Evolutionary conservation across 2,888 invertebrate species (phyloP).

Genomic region (Xylota segnis): DNA sequence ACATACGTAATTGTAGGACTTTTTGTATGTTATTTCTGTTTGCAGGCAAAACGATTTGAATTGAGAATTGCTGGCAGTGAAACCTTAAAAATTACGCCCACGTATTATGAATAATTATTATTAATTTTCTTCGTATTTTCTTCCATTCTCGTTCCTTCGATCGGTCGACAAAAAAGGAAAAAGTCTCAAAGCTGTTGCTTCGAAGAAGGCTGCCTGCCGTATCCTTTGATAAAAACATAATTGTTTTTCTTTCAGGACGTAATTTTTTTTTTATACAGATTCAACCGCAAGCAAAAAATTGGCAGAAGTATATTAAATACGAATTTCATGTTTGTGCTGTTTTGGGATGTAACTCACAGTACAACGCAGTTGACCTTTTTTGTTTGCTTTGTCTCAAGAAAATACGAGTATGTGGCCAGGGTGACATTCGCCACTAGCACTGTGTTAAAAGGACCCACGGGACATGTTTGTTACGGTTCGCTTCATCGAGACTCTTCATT

Average conservation of each 20-base stretch:
- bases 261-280: too few relatives aligned
- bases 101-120: neutral
- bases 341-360: too few relatives aligned
- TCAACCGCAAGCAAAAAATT: too few relatives aligned
- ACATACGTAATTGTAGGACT: conserved; percentile 21
- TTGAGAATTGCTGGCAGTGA: neutral
- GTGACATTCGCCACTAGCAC: too few relatives aligned
- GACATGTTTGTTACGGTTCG: too few relatives aligned
- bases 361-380: too few relatives aligned
- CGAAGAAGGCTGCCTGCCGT: neutral
- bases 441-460: too few relatives aligned
- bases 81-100: neutral
- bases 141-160: neutral
- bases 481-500: too few relatives aligned
- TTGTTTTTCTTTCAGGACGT: neutral
- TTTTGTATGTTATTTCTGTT: neutral
- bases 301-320: too few relatives aligned
- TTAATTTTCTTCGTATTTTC: neutral
- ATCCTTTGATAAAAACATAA: neutral
- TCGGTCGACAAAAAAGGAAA: neutral
- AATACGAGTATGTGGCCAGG: too few relatives aligned
- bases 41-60: neutral
- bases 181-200: neutral
- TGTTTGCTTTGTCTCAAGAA: too few relatives aligned
- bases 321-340: too few relatives aligned